Evolutionary conservation across 2,797 vertebrate species (phyloP).

Genomic region (Poeciliopsis turneri): DNA sequence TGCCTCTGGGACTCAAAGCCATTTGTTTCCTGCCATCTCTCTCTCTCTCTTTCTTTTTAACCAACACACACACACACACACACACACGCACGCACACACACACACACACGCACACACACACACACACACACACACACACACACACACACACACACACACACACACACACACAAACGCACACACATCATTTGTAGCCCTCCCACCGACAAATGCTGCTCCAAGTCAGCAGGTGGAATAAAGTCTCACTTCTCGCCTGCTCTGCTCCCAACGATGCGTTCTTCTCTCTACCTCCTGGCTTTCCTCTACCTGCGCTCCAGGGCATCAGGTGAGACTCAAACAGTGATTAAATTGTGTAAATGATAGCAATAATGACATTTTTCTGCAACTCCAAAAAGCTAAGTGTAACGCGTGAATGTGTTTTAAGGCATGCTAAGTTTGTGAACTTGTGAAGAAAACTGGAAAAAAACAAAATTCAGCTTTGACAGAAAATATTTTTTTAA

Average conservation of each 20-base stretch:
- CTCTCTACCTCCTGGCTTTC: constrained; percentile 63
- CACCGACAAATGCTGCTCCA: constrained; percentile 28
- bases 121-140: background rate
- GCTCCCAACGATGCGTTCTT: constrained; percentile 70
- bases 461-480: background rate
- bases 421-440: no score
- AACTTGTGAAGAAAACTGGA: background rate
- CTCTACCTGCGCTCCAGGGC: constrained; percentile 60
- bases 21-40: background rate
- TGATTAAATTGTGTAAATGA: background rate
- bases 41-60: background rate
- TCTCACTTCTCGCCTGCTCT: constrained; percentile 25
- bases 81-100: no score
- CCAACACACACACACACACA: background rate
- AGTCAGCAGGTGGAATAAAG: constrained; percentile 49
- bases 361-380: background rate
- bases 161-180: background rate
- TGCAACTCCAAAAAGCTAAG: background rate
- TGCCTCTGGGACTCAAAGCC: constrained; percentile 1
- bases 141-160: no score
- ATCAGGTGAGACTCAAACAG: constrained; percentile 70
- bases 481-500: background rate
- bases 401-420: background rate
- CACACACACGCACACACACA: background rate
- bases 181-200: constrained; percentile 43